Conservation (phyloP, 2,888 invertebrate genomes). For the Timema podura region DNA sequence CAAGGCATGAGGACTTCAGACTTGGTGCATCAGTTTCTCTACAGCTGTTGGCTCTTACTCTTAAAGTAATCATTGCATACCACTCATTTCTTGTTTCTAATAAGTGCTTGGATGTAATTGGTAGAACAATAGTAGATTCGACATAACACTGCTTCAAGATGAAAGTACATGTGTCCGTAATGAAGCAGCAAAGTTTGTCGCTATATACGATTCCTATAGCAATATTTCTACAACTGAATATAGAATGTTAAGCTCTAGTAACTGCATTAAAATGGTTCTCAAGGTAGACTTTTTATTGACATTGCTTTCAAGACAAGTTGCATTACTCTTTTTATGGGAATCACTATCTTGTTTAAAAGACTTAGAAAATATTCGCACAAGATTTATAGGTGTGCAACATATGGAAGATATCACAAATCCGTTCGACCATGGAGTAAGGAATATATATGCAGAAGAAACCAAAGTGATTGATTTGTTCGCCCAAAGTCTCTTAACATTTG, state of each 20-base stretch:
- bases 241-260: no score
- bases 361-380: not conserved
- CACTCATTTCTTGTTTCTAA: not conserved
- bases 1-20: not conserved
- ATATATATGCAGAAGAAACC: constrained; percentile 2
- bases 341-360: constrained; percentile 6
- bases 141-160: constrained; percentile 6
- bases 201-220: no score
- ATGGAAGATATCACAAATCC: not conserved
- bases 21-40: not conserved
- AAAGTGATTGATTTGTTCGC: not conserved
- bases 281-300: not conserved
- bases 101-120: not conserved
- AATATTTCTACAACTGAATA: no score
- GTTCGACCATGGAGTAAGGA: not conserved
- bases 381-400: not conserved
- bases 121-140: not conserved
- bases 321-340: not conserved
- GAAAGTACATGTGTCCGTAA: not conserved
- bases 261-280: not conserved
- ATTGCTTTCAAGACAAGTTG: not conserved
- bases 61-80: not conserved
- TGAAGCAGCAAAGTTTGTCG: not conserved
- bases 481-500: no score
- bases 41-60: not conserved